Percentiles rank a stretch among this genome's conserved stretches.
Evolutionary conservation across 2,113 vertebrate species (phyloP).

Genomic region (Greenwoodochromis staneri): DNA sequence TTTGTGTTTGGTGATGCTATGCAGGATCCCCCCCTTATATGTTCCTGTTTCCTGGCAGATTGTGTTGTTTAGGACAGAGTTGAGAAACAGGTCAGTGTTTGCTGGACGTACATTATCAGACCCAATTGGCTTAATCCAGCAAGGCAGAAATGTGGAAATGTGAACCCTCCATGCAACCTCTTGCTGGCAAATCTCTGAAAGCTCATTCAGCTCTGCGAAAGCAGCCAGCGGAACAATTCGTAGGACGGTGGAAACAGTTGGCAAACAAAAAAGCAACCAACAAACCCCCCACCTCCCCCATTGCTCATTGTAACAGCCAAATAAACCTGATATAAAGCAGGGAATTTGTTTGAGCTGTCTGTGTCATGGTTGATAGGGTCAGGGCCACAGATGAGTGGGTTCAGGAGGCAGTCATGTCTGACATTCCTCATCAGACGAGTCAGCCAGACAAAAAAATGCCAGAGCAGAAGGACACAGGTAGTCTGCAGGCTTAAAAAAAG

Average conservation of each 20-base stretch:
- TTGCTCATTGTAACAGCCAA: not conserved
- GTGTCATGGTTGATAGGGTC: slow-evolving; percentile 36
- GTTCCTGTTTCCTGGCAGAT: not conserved
- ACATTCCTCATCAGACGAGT: slow-evolving; percentile 29
- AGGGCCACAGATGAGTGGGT: slow-evolving; percentile 31
- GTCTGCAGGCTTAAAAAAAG: not conserved
- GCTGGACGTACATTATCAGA: slow-evolving; percentile 33
- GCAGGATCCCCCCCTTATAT: not conserved
- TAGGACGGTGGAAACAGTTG: not conserved
- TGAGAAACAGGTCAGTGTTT: slow-evolving; percentile 39
- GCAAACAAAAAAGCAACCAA: not conserved
- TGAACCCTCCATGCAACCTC: not conserved
- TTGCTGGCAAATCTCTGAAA: slow-evolving; percentile 3
- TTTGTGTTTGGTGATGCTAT: not conserved
- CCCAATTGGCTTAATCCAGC: slow-evolving; percentile 54
- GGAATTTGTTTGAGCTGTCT: not conserved
- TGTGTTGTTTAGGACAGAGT: slow-evolving; percentile 11
- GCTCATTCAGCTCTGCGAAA: not conserved
- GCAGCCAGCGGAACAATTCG: slow-evolving; percentile 22
- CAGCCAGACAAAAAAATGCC: not conserved
- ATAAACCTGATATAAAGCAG: slow-evolving; percentile 1
- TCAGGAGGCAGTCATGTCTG: slow-evolving; percentile 34
- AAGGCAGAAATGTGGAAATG: slow-evolving; percentile 47
- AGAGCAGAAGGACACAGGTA: slow-evolving; percentile 3
- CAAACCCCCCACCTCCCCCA: not conserved